phyloP scores from a whole-genome alignment of 2,888 invertebrate species.

The Calliopum simillimum region DNA sequence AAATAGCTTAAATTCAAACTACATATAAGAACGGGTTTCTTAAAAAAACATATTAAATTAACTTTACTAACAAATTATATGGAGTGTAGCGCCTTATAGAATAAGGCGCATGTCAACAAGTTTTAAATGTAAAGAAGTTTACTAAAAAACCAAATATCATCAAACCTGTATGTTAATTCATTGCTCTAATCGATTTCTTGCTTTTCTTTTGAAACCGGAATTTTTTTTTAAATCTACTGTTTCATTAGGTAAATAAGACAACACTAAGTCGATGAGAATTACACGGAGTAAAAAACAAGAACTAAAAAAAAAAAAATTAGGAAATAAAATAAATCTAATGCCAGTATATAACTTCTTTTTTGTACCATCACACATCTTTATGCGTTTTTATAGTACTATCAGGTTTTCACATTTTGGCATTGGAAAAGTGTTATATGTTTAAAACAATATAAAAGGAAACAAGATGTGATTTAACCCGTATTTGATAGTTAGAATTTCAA shows the following conservation, averaged over 20 bases:
- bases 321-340: conserved; percentile 26
- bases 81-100: background rate
- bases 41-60: too few relatives aligned
- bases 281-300: conserved; percentile 19
- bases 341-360: conserved; percentile 1
- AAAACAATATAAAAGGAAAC: conserved; percentile 64
- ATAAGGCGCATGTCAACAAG: conserved; percentile 26
- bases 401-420: conserved; percentile 42
- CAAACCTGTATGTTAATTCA: conserved; percentile 59
- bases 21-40: too few relatives aligned
- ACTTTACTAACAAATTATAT: too few relatives aligned
- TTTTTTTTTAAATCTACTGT: conserved; percentile 32
- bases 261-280: conserved; percentile 26
- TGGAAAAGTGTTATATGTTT: conserved; percentile 37
- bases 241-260: conserved; percentile 32
- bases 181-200: conserved; percentile 49
- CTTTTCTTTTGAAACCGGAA: conserved; percentile 28
- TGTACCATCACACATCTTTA: background rate
- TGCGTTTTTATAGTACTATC: conserved; percentile 15
- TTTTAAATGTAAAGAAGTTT: conserved; percentile 53
- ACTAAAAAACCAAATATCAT: conserved; percentile 57
- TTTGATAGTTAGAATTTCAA: conserved; percentile 63
- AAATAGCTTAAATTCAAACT: too few relatives aligned
- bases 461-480: conserved; percentile 58
- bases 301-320: conserved; percentile 25